phyloP scores from a whole-genome alignment of 2,888 invertebrate species.

The Latrodectus hesperus region DNA sequence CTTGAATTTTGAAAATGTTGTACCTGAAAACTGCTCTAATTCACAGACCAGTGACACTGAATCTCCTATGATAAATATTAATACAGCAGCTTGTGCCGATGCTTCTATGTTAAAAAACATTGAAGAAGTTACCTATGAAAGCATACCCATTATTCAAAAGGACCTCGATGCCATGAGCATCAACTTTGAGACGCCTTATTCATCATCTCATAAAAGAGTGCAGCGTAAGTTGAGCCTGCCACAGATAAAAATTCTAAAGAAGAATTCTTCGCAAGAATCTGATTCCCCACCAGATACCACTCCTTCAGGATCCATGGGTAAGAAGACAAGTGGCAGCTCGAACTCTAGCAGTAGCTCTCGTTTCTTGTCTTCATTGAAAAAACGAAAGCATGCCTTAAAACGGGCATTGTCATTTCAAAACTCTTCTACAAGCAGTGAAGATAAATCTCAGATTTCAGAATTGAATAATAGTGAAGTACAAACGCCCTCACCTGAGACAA shows the following conservation, averaged over 20 bases:
- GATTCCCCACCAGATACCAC: conserved; percentile 56
- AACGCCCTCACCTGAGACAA: neutral
- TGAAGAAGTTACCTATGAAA: conserved; percentile 40
- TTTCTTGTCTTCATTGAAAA: conserved; percentile 51
- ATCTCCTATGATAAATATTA: neutral
- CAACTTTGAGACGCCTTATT: conserved; percentile 59
- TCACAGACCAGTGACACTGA: neutral
- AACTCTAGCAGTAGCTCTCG: conserved; percentile 46
- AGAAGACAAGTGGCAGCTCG: conserved; percentile 30
- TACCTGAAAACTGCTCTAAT: no score
- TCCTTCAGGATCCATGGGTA: neutral
- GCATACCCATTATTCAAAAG: conserved; percentile 57
- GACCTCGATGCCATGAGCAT: conserved; percentile 66
- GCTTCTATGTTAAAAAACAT: neutral
- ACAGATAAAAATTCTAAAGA: conserved; percentile 61
- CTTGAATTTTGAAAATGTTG: neutral
- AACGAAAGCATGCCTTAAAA: conserved; percentile 62
- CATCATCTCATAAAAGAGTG: conserved; percentile 33
- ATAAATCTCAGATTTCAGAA: conserved; percentile 38
- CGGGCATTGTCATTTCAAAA: conserved; percentile 62
- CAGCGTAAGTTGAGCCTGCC: conserved; percentile 62
- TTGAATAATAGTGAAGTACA: conserved; percentile 1
- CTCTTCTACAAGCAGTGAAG: conserved; percentile 61
- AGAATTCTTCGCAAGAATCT: conserved; percentile 64
- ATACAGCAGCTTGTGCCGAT: neutral